Percentiles rank a stretch among this genome's conserved stretches.
These are phyloP conservation scores for Sphaerophoria taeniata DNA, from an alignment of 2,888 invertebrate genomes.

Conservation along the genomic window DNA sequence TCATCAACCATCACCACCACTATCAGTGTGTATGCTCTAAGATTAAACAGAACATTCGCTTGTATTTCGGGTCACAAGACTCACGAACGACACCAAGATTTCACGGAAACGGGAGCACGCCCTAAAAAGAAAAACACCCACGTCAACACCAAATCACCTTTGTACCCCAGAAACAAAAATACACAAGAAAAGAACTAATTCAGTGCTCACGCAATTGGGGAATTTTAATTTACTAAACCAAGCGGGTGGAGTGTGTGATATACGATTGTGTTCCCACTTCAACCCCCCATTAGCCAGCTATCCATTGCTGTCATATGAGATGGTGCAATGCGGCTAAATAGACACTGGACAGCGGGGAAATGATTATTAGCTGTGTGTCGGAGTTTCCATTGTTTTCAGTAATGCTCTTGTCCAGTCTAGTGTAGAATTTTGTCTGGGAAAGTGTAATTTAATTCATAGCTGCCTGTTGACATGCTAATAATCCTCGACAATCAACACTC, in stretches of 20 bases:
- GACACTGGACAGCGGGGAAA: not conserved
- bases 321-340: conserved; percentile 43
- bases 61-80: conserved; percentile 54
- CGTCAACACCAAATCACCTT: conserved; percentile 45
- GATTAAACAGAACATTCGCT: conserved; percentile 33
- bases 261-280: not conserved
- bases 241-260: conserved; percentile 42
- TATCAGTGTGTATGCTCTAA: conserved; percentile 53
- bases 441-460: conserved; percentile 62
- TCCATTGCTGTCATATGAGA: conserved; percentile 9
- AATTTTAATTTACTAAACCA: conserved; percentile 22
- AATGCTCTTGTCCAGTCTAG: not conserved
- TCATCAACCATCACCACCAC: conserved; percentile 34
- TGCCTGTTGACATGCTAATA: conserved; percentile 53
- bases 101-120: conserved; percentile 55
- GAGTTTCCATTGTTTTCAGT: conserved; percentile 39
- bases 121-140: conserved; percentile 50
- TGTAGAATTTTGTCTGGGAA: conserved; percentile 19
- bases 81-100: conserved; percentile 20
- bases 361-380: conserved; percentile 28
- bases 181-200: not conserved
- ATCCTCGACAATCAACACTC: conserved; percentile 11
- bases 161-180: not conserved
- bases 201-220: conserved; percentile 17
- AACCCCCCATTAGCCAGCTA: not conserved